Evolutionary conservation across 23 tunicate species (phyloP).

Genomic region (Clavelina lepadiformis): DNA sequence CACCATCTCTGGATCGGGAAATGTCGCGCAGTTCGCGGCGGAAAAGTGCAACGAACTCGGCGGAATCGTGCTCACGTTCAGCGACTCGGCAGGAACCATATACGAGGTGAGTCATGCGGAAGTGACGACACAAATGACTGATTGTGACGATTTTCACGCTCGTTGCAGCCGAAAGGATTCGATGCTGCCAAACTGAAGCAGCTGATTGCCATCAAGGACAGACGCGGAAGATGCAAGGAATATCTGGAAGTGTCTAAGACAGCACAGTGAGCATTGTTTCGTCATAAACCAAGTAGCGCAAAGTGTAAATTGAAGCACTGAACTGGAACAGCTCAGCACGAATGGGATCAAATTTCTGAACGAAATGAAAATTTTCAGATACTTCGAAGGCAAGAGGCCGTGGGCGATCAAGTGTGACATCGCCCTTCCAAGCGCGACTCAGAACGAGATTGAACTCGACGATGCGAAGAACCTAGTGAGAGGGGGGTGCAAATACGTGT

Average conservation of each 20-base stretch:
- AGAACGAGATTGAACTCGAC: slow-evolving; percentile 76
- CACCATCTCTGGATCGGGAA: slow-evolving; percentile 95
- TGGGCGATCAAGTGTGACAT: slow-evolving; percentile 89
- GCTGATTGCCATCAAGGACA: slow-evolving; percentile 69
- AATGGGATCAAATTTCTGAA: no score
- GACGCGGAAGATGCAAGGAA: slow-evolving; percentile 85
- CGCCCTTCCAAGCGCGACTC: slow-evolving; percentile 94
- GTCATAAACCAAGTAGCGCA: neutral
- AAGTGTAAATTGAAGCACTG: no score
- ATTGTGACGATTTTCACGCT: neutral
- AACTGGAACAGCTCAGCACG: no score
- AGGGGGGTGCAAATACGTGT: slow-evolving; percentile 92
- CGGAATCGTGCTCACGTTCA: slow-evolving; percentile 88
- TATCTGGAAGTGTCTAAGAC: slow-evolving; percentile 58
- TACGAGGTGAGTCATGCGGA: slow-evolving; percentile 52
- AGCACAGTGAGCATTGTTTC: slow-evolving; percentile 59
- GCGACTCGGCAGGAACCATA: slow-evolving; percentile 96
- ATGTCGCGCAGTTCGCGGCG: slow-evolving; percentile 98
- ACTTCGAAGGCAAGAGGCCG: slow-evolving; percentile 87
- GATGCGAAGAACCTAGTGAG: slow-evolving; percentile 65
- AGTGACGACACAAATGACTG: neutral
- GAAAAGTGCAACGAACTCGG: slow-evolving; percentile 91
- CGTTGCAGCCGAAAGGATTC: slow-evolving; percentile 70
- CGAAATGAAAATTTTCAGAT: slow-evolving; percentile 42
- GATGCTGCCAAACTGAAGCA: slow-evolving; percentile 50